These are phyloP conservation scores for Orthosia cruda DNA, from an alignment of 2,888 invertebrate genomes.

Conservation along the genomic window DNA sequence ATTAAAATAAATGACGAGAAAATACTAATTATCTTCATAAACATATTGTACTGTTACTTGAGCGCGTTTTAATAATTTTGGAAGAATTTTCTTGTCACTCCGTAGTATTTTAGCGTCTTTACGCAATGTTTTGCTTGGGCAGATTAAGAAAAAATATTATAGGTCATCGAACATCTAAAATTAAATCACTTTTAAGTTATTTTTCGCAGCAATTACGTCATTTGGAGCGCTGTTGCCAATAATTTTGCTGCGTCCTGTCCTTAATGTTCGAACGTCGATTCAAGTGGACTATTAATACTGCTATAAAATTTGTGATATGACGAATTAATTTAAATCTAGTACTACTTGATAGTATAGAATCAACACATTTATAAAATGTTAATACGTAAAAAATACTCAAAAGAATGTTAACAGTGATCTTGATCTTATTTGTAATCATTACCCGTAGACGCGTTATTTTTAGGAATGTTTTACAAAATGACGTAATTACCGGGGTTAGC, in stretches of 20 bases:
- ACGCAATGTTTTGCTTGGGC: slow-evolving; percentile 51
- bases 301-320: slow-evolving; percentile 18
- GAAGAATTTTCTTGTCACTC: slow-evolving; percentile 28
- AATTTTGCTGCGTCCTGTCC: slow-evolving; percentile 54
- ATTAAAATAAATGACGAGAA: slow-evolving; percentile 61
- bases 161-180: slow-evolving; percentile 65
- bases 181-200: slow-evolving; percentile 67
- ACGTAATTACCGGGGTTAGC: slow-evolving; percentile 57
- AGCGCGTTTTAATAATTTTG: slow-evolving; percentile 22
- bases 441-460: slow-evolving; percentile 54
- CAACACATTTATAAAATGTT: slow-evolving; percentile 7
- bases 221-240: slow-evolving; percentile 60
- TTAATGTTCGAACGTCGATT: slow-evolving; percentile 36
- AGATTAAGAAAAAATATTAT: slow-evolving; percentile 51
- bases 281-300: slow-evolving; percentile 43
- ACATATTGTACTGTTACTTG: slow-evolving; percentile 10
- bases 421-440: slow-evolving; percentile 46
- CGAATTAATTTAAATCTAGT: slow-evolving; percentile 10
- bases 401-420: slow-evolving; percentile 49
- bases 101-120: slow-evolving; percentile 45
- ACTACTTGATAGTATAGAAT: background rate
- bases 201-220: slow-evolving; percentile 66
- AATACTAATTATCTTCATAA: slow-evolving; percentile 48
- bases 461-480: slow-evolving; percentile 52
- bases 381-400: slow-evolving; percentile 23